Conservation (phyloP, 2,888 invertebrate genomes). For the Coelopa pilipes region DNA sequence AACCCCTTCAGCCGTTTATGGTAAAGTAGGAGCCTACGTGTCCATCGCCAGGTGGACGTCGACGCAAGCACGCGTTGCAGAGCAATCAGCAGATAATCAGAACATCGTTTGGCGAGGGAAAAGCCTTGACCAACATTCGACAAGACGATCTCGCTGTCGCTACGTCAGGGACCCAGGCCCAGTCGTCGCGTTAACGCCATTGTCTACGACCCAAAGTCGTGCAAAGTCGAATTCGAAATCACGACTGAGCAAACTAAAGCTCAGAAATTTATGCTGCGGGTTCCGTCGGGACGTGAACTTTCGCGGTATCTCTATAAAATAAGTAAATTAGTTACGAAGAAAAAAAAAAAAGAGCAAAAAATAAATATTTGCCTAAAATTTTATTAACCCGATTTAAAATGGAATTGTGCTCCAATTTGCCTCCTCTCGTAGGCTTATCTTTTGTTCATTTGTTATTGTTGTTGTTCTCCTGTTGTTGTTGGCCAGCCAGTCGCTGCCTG, state of each 20-base stretch:
- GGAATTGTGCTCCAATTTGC: not conserved
- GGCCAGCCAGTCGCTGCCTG: constrained; percentile 23
- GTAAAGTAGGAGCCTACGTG: no score
- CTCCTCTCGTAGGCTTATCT: not conserved
- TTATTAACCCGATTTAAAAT: not conserved
- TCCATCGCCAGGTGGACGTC: no score
- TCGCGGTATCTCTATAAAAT: not conserved
- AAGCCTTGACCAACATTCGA: no score
- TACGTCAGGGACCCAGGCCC: no score
- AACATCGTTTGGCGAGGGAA: no score
- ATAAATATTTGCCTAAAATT: not conserved
- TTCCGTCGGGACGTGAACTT: not conserved
- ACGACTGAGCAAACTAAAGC: not conserved
- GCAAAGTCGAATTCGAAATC: not conserved
- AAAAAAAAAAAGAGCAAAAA: not conserved
- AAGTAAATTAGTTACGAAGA: not conserved
- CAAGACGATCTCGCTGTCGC: no score
- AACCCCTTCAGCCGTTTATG: no score
- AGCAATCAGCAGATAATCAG: no score
- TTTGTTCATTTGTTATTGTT: constrained; percentile 11
- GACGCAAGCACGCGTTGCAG: no score
- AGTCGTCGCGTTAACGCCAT: no score
- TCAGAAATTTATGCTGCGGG: constrained; percentile 1
- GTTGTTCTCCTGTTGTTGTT: constrained; percentile 4
- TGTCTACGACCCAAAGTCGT: no score